Conservation (phyloP, 2,797 vertebrate genomes). For the Spinibarbus caldwelli region DNA sequence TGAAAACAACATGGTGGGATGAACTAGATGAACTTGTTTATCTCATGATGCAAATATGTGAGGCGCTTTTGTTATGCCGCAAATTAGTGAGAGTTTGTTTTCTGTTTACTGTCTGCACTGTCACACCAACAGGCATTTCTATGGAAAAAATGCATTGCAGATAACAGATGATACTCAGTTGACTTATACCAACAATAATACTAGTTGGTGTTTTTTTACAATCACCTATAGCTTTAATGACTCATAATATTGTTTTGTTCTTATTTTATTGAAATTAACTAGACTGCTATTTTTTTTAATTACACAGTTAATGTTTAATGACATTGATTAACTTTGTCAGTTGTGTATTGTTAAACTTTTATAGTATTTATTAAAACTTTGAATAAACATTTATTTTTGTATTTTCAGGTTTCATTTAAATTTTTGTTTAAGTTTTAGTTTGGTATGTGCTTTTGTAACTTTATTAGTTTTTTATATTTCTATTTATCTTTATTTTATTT, state of each 20-base stretch:
- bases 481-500: neutral
- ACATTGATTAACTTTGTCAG: neutral
- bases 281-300: neutral
- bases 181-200: neutral
- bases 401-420: neutral
- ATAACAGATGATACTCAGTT: neutral
- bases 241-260: neutral
- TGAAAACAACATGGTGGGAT: slow-evolving; percentile 62
- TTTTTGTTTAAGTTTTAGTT: neutral
- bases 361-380: neutral
- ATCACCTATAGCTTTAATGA: neutral
- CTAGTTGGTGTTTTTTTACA: neutral
- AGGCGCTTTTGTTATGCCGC: slow-evolving; percentile 19
- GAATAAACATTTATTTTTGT: neutral
- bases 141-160: neutral
- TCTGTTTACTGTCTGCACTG: neutral
- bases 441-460: neutral
- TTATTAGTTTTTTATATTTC: neutral
- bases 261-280: neutral
- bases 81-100: slow-evolving; percentile 27
- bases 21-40: slow-evolving; percentile 40
- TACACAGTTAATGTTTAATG: neutral
- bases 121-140: neutral
- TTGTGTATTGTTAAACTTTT: neutral
- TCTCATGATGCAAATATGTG: slow-evolving; percentile 39